Conservation (phyloP, 2,797 vertebrate genomes). For the Linurgus olivaceus region DNA sequence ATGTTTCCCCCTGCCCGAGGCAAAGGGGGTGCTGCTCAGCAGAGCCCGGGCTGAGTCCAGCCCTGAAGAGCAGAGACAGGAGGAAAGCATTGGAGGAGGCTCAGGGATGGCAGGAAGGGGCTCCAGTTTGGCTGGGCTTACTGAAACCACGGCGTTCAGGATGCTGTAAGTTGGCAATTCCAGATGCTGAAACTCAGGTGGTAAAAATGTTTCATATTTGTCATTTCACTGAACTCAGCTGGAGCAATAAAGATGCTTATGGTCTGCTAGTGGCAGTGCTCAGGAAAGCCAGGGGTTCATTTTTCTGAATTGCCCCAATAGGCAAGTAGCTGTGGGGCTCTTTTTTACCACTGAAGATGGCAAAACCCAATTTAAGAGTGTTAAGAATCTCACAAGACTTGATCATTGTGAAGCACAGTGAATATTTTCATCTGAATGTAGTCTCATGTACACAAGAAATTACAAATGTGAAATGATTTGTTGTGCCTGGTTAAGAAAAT, state of each 20-base stretch:
- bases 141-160: background rate
- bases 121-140: background rate
- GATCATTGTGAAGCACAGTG: background rate
- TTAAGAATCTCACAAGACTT: background rate
- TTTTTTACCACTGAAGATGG: slow-evolving; percentile 4
- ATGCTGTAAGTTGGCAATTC: background rate
- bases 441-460: background rate
- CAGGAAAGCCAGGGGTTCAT: slow-evolving; percentile 51
- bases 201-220: background rate
- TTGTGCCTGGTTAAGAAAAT: slow-evolving; percentile 18
- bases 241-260: background rate
- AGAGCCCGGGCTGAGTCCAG: background rate
- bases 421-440: background rate
- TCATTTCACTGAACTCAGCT: background rate
- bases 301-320: background rate
- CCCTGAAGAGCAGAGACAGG: background rate
- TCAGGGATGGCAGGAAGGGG: background rate
- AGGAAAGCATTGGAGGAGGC: rapidly evolving
- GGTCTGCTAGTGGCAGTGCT: slow-evolving; percentile 12
- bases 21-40: background rate
- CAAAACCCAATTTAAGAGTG: background rate
- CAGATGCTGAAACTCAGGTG: slow-evolving; percentile 26
- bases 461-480: background rate
- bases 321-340: background rate
- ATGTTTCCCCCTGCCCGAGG: background rate